Percentiles rank a stretch among this genome's conserved stretches.
Evolutionary conservation across 2,888 invertebrate species (phyloP).

Genomic region (Seira sanloemensis): DNA sequence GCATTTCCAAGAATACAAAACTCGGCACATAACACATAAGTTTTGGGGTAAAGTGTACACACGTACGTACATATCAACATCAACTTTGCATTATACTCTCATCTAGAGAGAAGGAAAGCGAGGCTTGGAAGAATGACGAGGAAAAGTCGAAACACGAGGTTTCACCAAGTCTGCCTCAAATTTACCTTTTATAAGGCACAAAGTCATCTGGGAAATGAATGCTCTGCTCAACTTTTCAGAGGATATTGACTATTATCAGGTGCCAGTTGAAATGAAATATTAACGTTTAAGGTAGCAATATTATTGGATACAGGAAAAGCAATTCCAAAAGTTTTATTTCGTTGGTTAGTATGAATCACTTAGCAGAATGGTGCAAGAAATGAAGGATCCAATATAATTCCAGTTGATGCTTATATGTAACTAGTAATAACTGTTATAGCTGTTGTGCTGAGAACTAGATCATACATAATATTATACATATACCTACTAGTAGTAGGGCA

Average conservation of each 20-base stretch:
- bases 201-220: slow-evolving; percentile 37
- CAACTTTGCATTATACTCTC: not conserved
- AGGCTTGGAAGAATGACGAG: not conserved
- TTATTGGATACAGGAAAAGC: not conserved
- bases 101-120: not conserved
- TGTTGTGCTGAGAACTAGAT: too few species aligned
- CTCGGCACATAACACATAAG: not conserved
- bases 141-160: not conserved
- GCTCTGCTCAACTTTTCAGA: slow-evolving; percentile 34
- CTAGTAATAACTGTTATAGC: too few species aligned
- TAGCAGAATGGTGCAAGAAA: too few species aligned
- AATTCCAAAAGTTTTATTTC: too few species aligned
- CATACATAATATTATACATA: too few species aligned
- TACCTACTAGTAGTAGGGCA: too few species aligned
- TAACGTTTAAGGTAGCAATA: slow-evolving; percentile 41
- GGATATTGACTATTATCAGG: slow-evolving; percentile 56
- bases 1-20: slow-evolving; percentile 36
- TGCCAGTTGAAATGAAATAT: slow-evolving; percentile 50
- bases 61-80: not conserved
- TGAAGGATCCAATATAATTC: too few species aligned
- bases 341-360: too few species aligned
- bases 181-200: too few species aligned
- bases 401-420: too few species aligned
- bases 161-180: too few species aligned
- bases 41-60: not conserved